Conservation (phyloP, 2,888 invertebrate species). For the Drosophila incognita region DNA sequence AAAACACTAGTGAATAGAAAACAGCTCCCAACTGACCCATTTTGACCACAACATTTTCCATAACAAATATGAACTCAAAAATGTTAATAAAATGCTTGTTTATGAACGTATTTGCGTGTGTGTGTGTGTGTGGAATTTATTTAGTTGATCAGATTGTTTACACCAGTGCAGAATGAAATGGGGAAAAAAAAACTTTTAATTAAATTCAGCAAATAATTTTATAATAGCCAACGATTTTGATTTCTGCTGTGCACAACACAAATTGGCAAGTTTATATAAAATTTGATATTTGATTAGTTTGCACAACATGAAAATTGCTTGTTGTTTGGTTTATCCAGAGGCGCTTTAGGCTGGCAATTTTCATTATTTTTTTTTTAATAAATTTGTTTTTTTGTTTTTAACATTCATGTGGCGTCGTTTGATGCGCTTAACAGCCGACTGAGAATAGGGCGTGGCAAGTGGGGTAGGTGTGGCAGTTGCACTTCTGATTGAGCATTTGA, state of each 20-base stretch:
- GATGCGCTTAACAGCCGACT: conserved; percentile 18
- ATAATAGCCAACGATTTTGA: conserved; percentile 52
- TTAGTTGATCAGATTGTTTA: conserved; percentile 41
- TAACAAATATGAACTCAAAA: conserved; percentile 9
- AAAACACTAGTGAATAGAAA: conserved; percentile 47
- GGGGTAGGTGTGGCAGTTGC: conserved; percentile 5
- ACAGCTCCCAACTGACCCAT: conserved; percentile 8
- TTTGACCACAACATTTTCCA: conserved; percentile 14
- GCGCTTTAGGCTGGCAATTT: conserved; percentile 3
- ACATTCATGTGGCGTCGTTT: conserved; percentile 15
- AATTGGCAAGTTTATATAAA: conserved; percentile 20
- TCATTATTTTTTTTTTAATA: conserved; percentile 13
- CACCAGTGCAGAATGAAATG: conserved; percentile 44
- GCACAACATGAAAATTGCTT: conserved; percentile 58
- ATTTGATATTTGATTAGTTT: conserved; percentile 73
- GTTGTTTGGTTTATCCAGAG: conserved; percentile 51
- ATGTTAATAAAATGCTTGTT: not conserved
- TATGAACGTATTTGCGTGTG: too few relatives aligned
- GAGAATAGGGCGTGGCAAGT: not conserved
- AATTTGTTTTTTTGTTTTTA: conserved; percentile 14
- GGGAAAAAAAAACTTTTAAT: conserved; percentile 63
- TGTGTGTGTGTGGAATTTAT: not conserved
- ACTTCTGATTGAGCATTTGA: conserved; percentile 73
- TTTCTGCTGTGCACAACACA: conserved; percentile 38
- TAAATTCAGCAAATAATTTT: conserved; percentile 68